Evolutionary conservation across 2,888 invertebrate species (phyloP).

Genomic region (Acanthococcus lagerstroemiae): DNA sequence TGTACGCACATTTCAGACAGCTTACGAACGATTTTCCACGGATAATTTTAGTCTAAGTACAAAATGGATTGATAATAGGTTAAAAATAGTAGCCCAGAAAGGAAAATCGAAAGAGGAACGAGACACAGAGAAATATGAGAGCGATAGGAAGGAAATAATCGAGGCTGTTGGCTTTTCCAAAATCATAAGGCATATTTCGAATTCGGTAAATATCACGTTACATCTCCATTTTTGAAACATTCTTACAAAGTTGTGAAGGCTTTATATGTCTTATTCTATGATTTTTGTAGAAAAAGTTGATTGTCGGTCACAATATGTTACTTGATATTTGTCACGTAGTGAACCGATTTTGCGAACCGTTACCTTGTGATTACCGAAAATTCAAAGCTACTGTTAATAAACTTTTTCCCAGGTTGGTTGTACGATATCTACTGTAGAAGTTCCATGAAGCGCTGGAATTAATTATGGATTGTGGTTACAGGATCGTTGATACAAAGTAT

Average conservation of each 20-base stretch:
- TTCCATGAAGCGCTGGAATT: not conserved
- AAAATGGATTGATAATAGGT: constrained; percentile 45
- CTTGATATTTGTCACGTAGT: constrained; percentile 72
- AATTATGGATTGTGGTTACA: constrained; percentile 43
- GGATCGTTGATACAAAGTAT: constrained; percentile 69
- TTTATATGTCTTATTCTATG: not conserved
- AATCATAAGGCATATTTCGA: constrained; percentile 60
- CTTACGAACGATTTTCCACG: constrained; percentile 29
- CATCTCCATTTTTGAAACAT: too few species aligned
- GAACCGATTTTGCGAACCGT: constrained; percentile 63
- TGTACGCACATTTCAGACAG: constrained; percentile 22
- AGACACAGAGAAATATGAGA: constrained; percentile 39
- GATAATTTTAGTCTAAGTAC: constrained; percentile 39
- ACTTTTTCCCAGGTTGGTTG: constrained; percentile 63
- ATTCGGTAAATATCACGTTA: constrained; percentile 70
- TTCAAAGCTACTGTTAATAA: constrained; percentile 65
- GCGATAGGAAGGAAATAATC: constrained; percentile 35
- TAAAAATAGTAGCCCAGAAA: constrained; percentile 47
- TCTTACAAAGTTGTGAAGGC: not conserved
- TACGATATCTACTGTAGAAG: not conserved
- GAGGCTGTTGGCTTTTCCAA: constrained; percentile 62
- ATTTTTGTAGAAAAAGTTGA: constrained; percentile 56
- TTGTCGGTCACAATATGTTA: constrained; percentile 79
- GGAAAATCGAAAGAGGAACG: constrained; percentile 45
- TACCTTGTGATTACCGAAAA: constrained; percentile 59